Percentiles rank a stretch among this genome's conserved stretches.
Evolutionary conservation across 92 coral and sea anemone genomes (phyloP).

Genomic region (Parazoanthus atlanticus): DNA sequence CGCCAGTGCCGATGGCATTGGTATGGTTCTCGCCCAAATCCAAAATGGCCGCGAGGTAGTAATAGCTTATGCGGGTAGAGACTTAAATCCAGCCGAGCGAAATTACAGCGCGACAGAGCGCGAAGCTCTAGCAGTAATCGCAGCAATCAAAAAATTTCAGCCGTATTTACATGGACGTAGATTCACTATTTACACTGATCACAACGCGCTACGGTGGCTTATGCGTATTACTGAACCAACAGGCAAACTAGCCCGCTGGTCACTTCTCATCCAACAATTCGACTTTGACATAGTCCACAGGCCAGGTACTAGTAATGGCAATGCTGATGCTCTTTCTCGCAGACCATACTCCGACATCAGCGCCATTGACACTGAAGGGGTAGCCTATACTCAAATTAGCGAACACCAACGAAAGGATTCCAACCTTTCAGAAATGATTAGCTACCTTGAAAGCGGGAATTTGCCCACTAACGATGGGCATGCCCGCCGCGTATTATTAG

Average conservation of each 20-base stretch:
- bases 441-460: constrained; percentile 40
- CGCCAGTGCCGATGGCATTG: constrained; percentile 46
- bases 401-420: constrained; percentile 40
- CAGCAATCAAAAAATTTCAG: constrained; percentile 40
- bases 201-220: constrained; percentile 54
- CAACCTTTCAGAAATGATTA: constrained; percentile 18
- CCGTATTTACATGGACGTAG: constrained; percentile 46
- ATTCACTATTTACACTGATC: constrained; percentile 45
- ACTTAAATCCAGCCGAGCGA: constrained; percentile 49
- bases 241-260: constrained; percentile 38
- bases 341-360: constrained; percentile 16
- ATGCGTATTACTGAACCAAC: constrained; percentile 50
- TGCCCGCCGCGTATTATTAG: constrained; percentile 27
- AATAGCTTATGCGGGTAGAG: constrained; percentile 60
- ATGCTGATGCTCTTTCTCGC: constrained; percentile 59
- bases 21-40: constrained; percentile 52
- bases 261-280: constrained; percentile 42
- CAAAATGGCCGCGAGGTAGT: constrained; percentile 56
- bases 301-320: constrained; percentile 37
- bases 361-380: constrained; percentile 38
- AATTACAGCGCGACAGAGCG: constrained; percentile 63
- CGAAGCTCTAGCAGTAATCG: constrained; percentile 58
- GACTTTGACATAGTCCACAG: constrained; percentile 42
- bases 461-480: constrained; percentile 35
- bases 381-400: constrained; percentile 35